Evolutionary conservation across 2,113 vertebrate genomes (phyloP).

Genomic region (Xenus cinereus): DNA sequence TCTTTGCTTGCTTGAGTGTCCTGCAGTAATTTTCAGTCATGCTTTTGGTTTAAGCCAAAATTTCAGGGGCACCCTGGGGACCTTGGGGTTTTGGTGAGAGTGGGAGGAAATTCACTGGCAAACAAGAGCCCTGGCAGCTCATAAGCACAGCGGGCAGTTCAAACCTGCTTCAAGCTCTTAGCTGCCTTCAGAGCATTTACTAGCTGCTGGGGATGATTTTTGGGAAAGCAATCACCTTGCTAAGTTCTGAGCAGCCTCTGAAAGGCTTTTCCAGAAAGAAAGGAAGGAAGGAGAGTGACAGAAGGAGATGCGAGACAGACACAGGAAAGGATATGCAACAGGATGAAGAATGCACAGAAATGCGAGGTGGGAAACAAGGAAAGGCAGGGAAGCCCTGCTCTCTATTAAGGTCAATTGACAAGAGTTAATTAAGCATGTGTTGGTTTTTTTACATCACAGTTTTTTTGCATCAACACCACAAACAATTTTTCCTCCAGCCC

Average conservation of each 20-base stretch:
- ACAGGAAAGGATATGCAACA: not conserved
- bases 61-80: not conserved
- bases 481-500: not conserved
- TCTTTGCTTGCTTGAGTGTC: not conserved
- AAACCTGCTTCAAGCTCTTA: not conserved
- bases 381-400: not conserved
- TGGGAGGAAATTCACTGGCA: not conserved
- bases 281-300: not conserved
- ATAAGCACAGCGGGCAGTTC: not conserved
- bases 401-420: not conserved
- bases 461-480: not conserved
- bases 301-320: not conserved
- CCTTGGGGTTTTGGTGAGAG: not conserved
- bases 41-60: not conserved
- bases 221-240: not conserved
- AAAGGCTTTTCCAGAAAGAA: not conserved
- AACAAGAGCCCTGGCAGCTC: not conserved
- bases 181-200: not conserved
- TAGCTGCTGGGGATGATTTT: not conserved
- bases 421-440: not conserved
- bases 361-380: not conserved
- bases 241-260: not conserved
- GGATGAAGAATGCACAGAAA: not conserved
- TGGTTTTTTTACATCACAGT: not conserved
- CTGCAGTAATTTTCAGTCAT: not conserved